Conservation (phyloP, 2,113 vertebrate genomes). For the Hydrochoerus hydrochaeris region DNA sequence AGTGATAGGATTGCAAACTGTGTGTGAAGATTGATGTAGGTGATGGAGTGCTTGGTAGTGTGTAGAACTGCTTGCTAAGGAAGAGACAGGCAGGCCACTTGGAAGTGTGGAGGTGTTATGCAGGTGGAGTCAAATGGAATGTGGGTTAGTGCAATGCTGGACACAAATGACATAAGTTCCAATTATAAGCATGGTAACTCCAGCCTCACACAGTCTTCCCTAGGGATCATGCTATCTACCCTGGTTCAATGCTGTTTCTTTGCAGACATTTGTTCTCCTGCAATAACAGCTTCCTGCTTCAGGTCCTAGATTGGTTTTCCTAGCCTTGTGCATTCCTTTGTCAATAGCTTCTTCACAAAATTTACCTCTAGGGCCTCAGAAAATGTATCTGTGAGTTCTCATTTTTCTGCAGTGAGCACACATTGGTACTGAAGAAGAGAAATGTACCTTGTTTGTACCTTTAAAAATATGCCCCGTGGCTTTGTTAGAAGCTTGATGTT, state of each 20-base stretch:
- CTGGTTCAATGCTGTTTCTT: background rate
- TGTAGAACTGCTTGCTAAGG: background rate
- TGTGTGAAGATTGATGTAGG: background rate
- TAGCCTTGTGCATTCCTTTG: accelerated
- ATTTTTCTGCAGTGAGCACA: background rate
- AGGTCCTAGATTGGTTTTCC: background rate
- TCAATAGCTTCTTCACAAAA: background rate
- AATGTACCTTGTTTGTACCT: background rate
- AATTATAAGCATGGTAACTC: background rate
- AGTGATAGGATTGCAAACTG: background rate
- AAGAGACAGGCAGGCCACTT: accelerated
- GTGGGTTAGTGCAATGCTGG: accelerated
- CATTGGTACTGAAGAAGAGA: background rate
- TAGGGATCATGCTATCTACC: background rate
- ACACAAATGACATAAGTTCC: background rate
- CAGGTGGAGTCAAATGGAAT: accelerated
- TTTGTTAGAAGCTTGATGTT: background rate
- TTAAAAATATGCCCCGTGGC: background rate
- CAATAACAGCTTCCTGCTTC: background rate
- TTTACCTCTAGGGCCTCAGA: background rate
- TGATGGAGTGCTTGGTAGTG: background rate
- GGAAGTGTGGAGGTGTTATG: background rate
- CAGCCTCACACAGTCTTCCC: background rate
- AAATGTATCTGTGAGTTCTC: background rate
- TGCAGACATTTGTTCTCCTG: background rate